Conservation (phyloP, 2,113 vertebrate genomes). For the Pseudopipra pipra region DNA sequence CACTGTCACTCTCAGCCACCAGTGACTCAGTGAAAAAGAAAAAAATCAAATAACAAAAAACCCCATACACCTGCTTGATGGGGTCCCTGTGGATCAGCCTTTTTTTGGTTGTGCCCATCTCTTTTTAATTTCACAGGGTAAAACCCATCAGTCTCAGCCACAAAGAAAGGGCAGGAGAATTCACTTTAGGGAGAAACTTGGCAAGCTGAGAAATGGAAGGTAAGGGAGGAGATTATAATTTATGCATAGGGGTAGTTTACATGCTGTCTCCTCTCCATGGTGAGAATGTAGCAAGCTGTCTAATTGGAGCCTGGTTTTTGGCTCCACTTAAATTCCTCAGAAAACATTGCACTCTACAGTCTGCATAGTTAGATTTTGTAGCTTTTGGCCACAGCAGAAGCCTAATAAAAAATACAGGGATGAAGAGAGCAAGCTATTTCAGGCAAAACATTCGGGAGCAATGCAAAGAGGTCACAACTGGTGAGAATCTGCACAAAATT, state of each 20-base stretch:
- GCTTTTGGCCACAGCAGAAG: constrained; percentile 2
- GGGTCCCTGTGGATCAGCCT: neutral
- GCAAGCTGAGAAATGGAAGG: neutral
- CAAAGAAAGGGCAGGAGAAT: neutral
- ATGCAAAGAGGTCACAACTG: neutral
- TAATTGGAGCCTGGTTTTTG: constrained; percentile 15
- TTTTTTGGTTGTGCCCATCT: neutral
- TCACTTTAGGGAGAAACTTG: neutral
- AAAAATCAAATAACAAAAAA: neutral
- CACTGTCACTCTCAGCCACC: neutral
- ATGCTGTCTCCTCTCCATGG: constrained; percentile 27
- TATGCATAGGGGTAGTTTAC: neutral
- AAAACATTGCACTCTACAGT: neutral
- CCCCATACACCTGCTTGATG: neutral
- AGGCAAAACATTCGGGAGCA: neutral
- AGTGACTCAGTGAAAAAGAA: neutral
- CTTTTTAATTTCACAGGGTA: neutral
- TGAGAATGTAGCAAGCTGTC: constrained; percentile 30
- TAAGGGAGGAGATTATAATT: constrained; percentile 15
- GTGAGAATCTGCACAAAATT: constrained; percentile 32
- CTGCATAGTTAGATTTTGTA: constrained; percentile 23
- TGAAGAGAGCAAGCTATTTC: constrained; percentile 25
- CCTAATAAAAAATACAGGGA: constrained; percentile 6
- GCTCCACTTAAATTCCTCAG: neutral
- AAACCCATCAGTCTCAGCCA: neutral